Conservation (phyloP, 1,140 invertebrate genomes). For the Palaemon carinicauda region DNA sequence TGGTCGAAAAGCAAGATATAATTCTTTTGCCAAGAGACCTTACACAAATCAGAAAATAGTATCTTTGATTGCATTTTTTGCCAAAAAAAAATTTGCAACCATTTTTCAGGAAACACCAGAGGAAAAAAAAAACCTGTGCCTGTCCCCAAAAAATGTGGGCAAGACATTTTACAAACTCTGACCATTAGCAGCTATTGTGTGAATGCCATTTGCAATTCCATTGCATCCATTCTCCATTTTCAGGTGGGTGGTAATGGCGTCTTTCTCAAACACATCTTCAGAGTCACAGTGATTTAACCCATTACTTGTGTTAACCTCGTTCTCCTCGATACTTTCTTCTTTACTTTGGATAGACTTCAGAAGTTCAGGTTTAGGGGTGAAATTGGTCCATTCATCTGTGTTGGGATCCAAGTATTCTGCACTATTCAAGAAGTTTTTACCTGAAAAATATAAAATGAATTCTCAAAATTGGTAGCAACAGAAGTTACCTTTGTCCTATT, state of each 20-base stretch:
- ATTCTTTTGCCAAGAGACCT: no score
- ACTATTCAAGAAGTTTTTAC: conserved; percentile 81
- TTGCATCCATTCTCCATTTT: conserved; percentile 31
- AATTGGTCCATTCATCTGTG: conserved; percentile 75
- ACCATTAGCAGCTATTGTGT: neutral
- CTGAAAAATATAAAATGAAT: conserved; percentile 61
- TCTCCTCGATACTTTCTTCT: neutral
- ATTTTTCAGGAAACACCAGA: neutral
- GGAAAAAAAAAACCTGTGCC: neutral
- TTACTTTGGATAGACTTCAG: neutral
- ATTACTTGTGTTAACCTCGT: neutral
- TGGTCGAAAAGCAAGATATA: no score
- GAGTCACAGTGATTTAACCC: neutral
- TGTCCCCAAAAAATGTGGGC: neutral
- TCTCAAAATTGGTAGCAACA: neutral
- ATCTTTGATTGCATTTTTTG: no score
- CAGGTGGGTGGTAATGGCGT: neutral
- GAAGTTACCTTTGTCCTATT: neutral
- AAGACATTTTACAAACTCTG: neutral
- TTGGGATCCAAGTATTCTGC: conserved; percentile 79
- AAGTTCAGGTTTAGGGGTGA: conserved; percentile 57
- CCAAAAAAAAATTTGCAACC: no score
- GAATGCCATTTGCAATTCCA: conserved; percentile 7
- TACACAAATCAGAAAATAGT: no score
- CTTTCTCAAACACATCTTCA: neutral